Conservation (phyloP, 2,888 invertebrate genomes). For the Lordiphosa andalusiaca region DNA sequence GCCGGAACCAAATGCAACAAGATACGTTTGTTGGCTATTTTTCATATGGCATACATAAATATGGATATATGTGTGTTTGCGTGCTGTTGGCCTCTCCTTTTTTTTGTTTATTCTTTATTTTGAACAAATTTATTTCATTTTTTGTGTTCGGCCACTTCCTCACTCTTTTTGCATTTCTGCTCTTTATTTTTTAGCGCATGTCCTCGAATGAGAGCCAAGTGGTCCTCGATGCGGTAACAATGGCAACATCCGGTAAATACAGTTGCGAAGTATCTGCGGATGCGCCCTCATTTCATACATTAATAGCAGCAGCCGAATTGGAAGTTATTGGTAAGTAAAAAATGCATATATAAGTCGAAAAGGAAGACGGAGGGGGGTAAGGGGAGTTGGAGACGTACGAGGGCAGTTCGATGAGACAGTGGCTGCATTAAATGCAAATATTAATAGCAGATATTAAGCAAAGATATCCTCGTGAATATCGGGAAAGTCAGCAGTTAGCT, state of each 20-base stretch:
- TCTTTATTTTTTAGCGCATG: conserved; percentile 50
- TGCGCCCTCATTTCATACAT: conserved; percentile 80
- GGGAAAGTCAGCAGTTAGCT: too few species aligned
- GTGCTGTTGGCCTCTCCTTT: conserved; percentile 23
- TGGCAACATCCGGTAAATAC: conserved; percentile 79
- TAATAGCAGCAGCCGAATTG: conserved; percentile 79
- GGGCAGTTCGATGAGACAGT: not conserved
- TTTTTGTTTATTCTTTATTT: conserved; percentile 10
- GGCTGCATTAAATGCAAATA: too few species aligned
- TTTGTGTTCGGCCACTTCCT: conserved; percentile 31
- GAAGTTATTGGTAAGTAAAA: conserved; percentile 80
- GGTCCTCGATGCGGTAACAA: conserved; percentile 77
- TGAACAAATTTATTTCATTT: conserved; percentile 41
- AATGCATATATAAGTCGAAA: conserved; percentile 1
- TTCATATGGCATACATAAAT: conserved; percentile 26
- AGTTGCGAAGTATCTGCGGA: conserved; percentile 81
- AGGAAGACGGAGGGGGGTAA: not conserved
- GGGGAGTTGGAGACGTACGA: not conserved
- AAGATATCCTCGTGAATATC: too few species aligned
- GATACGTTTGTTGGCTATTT: conserved; percentile 44
- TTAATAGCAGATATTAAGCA: too few species aligned
- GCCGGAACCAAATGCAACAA: conserved; percentile 31
- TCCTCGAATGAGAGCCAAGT: conserved; percentile 80
- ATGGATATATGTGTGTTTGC: conserved; percentile 6
- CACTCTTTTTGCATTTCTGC: conserved; percentile 10